These are phyloP conservation scores for Pangasius krempfi DNA, from an alignment of 2,797 vertebrate genomes.

Conservation along the genomic window DNA sequence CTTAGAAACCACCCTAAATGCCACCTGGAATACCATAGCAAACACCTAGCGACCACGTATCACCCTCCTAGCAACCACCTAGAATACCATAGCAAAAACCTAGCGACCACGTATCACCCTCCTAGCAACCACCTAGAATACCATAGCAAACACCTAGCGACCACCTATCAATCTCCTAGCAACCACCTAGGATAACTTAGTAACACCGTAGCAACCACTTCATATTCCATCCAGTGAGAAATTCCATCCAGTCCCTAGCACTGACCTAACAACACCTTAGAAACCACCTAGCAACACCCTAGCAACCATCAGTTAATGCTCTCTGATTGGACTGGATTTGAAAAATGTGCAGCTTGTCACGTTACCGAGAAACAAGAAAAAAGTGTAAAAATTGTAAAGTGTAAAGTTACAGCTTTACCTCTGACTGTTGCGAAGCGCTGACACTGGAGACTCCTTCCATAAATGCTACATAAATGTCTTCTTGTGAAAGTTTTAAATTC, in stretches of 20 bases:
- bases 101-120: neutral
- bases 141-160: neutral
- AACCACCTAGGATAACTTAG: neutral
- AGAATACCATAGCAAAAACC: neutral
- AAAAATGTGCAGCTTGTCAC: neutral
- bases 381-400: too few species aligned
- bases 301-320: neutral
- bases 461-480: neutral
- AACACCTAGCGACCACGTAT: neutral
- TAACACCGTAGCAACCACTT: neutral
- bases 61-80: neutral
- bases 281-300: neutral
- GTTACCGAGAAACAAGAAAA: neutral
- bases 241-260: neutral
- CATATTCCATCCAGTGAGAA: too few species aligned
- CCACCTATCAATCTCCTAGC: neutral
- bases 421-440: neutral
- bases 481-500: neutral
- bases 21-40: neutral
- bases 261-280: neutral
- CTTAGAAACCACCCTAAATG: neutral
- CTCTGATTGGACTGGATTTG: neutral
- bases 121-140: neutral
- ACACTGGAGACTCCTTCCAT: constrained; percentile 1
- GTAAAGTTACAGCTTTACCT: neutral